phyloP scores from a whole-genome alignment of 2,113 vertebrate species.

The Tonatia bakeri region DNA sequence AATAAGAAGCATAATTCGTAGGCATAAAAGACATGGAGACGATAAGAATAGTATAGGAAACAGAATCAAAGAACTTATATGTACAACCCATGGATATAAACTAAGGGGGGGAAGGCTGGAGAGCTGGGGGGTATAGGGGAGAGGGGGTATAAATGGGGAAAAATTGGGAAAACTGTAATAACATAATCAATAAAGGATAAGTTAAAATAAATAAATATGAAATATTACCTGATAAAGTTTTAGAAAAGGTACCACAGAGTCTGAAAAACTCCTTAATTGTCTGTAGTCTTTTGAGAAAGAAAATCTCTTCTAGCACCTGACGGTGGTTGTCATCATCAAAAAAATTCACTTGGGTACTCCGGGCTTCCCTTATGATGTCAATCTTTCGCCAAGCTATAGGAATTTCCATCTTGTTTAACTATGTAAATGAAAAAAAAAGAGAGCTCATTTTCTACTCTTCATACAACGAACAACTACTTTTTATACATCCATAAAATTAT shows the following conservation, averaged over 20 bases:
- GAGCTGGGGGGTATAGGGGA: too few relatives aligned
- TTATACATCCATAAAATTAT: background rate
- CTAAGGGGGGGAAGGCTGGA: too few relatives aligned
- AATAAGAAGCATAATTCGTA: too few relatives aligned
- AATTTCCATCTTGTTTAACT: constrained; percentile 96
- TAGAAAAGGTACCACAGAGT: constrained; percentile 93
- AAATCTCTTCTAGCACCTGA: constrained; percentile 94
- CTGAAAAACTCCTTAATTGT: constrained; percentile 97
- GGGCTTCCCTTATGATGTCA: constrained; percentile 93
- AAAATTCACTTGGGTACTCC: constrained; percentile 91
- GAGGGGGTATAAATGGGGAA: too few relatives aligned
- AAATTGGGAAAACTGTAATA: too few relatives aligned
- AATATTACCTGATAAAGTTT: constrained; percentile 91
- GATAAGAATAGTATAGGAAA: too few relatives aligned
- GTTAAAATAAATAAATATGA: background rate
- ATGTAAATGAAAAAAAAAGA: constrained; percentile 8
- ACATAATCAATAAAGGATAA: too few relatives aligned
- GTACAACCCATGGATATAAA: too few relatives aligned
- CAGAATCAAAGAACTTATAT: too few relatives aligned
- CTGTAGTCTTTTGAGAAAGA: constrained; percentile 96
- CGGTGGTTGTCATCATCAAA: constrained; percentile 90
- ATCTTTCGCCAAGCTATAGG: constrained; percentile 94
- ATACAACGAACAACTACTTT: background rate
- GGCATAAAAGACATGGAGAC: too few relatives aligned
- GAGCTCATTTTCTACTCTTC: background rate